Conservation (phyloP, 2,113 vertebrate genomes). For the Carettochelys insculpta region DNA sequence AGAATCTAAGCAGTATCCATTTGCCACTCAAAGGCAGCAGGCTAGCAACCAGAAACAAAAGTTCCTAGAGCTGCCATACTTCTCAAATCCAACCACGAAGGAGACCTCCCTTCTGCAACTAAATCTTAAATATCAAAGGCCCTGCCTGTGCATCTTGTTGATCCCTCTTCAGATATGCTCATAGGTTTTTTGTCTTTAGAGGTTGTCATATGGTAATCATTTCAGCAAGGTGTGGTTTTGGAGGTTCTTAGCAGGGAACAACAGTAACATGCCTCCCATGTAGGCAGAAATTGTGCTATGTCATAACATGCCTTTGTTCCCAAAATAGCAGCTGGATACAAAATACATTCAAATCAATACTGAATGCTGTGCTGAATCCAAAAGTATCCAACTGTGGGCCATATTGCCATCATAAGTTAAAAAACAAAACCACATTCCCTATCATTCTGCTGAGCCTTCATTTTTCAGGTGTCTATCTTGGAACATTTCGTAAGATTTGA, state of each 20-base stretch:
- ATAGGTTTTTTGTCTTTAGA: background rate
- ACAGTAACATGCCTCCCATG: background rate
- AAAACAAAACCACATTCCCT: background rate
- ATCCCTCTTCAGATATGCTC: background rate
- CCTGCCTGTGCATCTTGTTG: background rate
- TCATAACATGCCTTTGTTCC: background rate
- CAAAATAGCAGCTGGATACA: background rate
- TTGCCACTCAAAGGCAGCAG: background rate
- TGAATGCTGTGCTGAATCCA: background rate
- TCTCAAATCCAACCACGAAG: background rate
- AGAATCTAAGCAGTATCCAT: background rate
- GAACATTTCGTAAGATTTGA: background rate
- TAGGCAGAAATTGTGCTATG: background rate
- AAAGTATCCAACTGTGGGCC: background rate
- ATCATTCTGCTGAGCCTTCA: background rate
- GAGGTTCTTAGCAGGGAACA: background rate
- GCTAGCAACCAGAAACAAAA: background rate
- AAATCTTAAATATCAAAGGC: background rate
- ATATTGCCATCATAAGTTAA: background rate
- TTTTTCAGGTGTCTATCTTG: background rate
- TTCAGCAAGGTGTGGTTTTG: background rate
- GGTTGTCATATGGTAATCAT: background rate
- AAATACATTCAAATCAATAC: background rate
- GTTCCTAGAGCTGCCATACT: background rate
- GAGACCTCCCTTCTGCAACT: background rate